Percentiles rank a stretch among this genome's conserved stretches.
Conservation (phyloP, 2,888 invertebrate species). For the Gastrophysa polygoni region DNA sequence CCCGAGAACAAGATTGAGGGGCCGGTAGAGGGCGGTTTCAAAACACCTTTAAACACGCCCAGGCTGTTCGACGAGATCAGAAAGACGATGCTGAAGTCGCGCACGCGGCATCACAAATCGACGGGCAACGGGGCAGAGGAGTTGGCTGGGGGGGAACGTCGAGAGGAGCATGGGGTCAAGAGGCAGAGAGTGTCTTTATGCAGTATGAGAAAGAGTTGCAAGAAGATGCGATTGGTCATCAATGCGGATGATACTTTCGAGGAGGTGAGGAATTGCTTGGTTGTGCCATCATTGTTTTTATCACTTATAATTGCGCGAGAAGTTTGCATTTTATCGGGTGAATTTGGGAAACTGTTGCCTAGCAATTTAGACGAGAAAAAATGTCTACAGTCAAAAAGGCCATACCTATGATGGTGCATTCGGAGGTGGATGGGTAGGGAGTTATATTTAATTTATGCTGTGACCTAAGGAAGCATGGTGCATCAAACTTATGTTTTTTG, state of each 20-base stretch:
- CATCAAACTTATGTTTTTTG: too few relatives aligned
- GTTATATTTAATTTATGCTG: too few relatives aligned
- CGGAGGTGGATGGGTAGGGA: too few relatives aligned
- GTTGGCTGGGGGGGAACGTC: too few relatives aligned
- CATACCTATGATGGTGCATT: too few relatives aligned
- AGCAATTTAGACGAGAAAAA: too few relatives aligned
- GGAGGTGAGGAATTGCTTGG: constrained; percentile 3
- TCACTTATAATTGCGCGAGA: too few relatives aligned
- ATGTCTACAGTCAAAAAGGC: too few relatives aligned
- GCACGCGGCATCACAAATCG: constrained; percentile 16
- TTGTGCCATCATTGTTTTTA: too few relatives aligned
- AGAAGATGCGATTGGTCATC: constrained; percentile 19
- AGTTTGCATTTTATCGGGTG: too few relatives aligned
- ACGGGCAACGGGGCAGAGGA: constrained; percentile 16
- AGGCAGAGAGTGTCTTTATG: constrained; percentile 33
- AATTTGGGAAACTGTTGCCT: too few relatives aligned
- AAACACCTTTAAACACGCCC: constrained; percentile 42
- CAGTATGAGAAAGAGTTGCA: constrained; percentile 17
- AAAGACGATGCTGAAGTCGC: constrained; percentile 35
- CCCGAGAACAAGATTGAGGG: constrained; percentile 15
- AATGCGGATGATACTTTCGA: constrained; percentile 11
- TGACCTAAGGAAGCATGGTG: too few relatives aligned
- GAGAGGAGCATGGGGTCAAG: constrained; percentile 21
- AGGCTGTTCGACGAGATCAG: constrained; percentile 39
- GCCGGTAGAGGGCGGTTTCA: constrained; percentile 32